Evolutionary conservation across 2,888 invertebrate species (phyloP), one percentile per base, ranked within the genome.

Genomic region (Tromatobia lineatoria): DNA sequence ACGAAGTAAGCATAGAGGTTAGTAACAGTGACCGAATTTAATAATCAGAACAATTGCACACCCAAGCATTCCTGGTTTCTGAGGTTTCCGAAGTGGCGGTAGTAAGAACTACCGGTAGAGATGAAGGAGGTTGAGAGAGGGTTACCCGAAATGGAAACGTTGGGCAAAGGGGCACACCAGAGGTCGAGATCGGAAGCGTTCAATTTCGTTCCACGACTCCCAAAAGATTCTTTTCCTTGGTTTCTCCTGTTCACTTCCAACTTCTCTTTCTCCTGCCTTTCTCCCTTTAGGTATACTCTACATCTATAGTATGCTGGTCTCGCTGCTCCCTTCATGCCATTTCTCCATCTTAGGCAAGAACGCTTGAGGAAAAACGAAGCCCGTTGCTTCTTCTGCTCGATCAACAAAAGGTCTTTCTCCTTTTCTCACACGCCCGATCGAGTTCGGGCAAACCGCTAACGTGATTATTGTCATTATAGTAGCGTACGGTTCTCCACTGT

Each of bases 191-290:
- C 87, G 88, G 82, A 88, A 88, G 86, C 88, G 87, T 89, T 88
- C 86, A 90, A 90, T 90, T 90, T 89, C 87, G 87, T 86, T 88
- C 80, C 88, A 89, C 87, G 88, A 89, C 87, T 89, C 88, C 88
- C 88, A 86, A 81, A 89, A 90, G 89, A 87, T 85, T 79, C 80
- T 82, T 75, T 85, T 84, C 82, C 83, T 67, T 67, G 15, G 23
- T 67, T 67, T 67, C 45, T 64, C 69, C 82, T 38, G 71, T 66
- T 64, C 73, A 69, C 34, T 59, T 73, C 52, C 69, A 50, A 38
- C 57, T 52, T 42, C 61, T 61, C 67, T 67, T 71, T 73, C 61
- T 29, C 59, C 64, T 25, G 29, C 59, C 76, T 71, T 80, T 57
- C 54, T 78, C 61, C 45, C 71, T 71, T 34, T 45, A 34, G 13